Evolutionary conservation across 2,888 invertebrate species (phyloP), one percentile per base, ranked within the genome.

Genomic region (Lasioglossum malachurum): DNA sequence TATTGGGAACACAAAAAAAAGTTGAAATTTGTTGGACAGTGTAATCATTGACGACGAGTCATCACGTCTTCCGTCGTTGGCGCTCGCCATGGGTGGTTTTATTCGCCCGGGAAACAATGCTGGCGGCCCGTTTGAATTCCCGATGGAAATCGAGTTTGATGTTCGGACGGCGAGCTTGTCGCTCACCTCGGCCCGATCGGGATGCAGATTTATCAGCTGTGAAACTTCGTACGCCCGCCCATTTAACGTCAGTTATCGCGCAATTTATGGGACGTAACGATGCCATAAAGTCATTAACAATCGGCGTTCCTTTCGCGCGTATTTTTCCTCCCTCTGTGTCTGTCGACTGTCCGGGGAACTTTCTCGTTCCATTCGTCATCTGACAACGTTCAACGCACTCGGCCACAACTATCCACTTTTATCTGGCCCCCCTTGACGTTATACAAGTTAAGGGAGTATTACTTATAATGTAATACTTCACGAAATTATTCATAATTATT

Each of bases 221-320:
- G 77, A 78, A 83, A 83, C 83, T 75, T 75, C 57, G 41, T 49
- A 46, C 74, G 38, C 41, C 27, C 57, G n/a, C 31, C 60, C 60
- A 31, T 79, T 85, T 67, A 74, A 77, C 76, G 79, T 83, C 76
- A 49, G 64, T 85, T 85, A 69, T 64, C 74, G 73, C 76, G 73
- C 16, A 71, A 85, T 84, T 85, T 85, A 79, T 74, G 74, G 76
- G 49, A 31, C 79, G 85, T 60, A 84, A 84, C 84, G 60, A 80
- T 73, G 49, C 67, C 72, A 69, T 84, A 84, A 82, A 82, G 72
- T 84, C 79, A 84, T 84, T 84, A 85, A 80, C 85, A 84, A 73
- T 67, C n/a, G 16, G 49, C 69, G 69, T 64, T 75, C 64, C 7
- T 35, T 35, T 16, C 31, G 14, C 16, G 2, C 64, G 14, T 64